phyloP scores from a whole-genome alignment of 1,140 invertebrate genomes.

The Paralvinella palmiformis region DNA sequence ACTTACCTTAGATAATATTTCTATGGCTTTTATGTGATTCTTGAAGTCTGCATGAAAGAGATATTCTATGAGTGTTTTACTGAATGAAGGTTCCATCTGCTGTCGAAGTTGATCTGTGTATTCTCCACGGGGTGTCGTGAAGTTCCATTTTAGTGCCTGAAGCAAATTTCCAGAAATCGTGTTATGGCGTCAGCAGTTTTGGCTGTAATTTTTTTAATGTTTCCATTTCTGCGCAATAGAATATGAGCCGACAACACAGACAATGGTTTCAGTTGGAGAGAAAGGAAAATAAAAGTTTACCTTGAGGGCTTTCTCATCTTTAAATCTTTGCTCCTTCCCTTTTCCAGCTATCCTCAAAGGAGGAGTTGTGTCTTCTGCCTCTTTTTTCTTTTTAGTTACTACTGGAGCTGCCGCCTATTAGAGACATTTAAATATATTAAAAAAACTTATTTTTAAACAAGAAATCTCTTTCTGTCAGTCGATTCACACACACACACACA shows the following conservation, averaged over 20 bases:
- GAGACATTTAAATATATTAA: too few species aligned
- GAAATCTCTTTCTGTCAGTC: too few species aligned
- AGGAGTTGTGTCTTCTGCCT: conserved; percentile 79
- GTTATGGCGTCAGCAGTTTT: too few species aligned
- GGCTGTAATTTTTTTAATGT: too few species aligned
- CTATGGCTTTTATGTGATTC: conserved; percentile 91
- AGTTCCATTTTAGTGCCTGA: conserved; percentile 87
- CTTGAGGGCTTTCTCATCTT: conserved; percentile 88
- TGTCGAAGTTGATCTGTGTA: conserved; percentile 86
- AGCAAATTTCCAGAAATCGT: too few species aligned
- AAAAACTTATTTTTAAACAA: too few species aligned
- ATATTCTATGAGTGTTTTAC: conserved; percentile 75
- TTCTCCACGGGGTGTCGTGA: conserved; percentile 83
- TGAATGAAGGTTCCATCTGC: conserved; percentile 79
- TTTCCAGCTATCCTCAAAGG: conserved; percentile 74
- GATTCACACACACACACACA: too few species aligned
- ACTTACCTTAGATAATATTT: conserved; percentile 59
- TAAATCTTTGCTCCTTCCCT: conserved; percentile 80
- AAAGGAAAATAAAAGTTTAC: conserved; percentile 31
- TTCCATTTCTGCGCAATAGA: background rate
- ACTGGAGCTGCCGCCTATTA: conserved; percentile 9
- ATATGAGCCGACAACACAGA: background rate
- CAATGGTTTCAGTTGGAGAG: background rate
- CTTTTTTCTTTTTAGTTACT: conserved; percentile 61
- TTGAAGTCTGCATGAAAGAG: conserved; percentile 96